Evolutionary conservation across 2,888 invertebrate species (phyloP), one percentile per base, ranked within the genome.

Genomic region (Anoplius nigerrimus): DNA sequence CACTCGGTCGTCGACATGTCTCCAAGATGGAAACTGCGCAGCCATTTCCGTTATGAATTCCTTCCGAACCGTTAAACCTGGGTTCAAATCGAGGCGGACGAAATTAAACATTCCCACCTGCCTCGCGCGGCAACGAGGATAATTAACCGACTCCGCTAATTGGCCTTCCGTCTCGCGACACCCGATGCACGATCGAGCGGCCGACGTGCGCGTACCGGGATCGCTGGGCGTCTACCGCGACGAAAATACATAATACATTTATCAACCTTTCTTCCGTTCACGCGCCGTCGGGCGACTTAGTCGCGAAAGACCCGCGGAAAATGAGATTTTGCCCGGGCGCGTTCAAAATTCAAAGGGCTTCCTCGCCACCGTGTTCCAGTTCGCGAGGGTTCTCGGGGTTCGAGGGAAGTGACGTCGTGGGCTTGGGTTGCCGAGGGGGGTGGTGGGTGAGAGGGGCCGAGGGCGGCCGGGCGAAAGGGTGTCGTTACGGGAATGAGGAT

Each of bases 281-380:
- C 34, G 34, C 34, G 11, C 34, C 11, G 16, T 16, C 48, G 16
- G 48, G 16, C 48, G 64, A 53, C 61, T 60, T 64, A 34, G 53
- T 24, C 57, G 55, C 24, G 60, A 57, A 51, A 51, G 53, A 24
- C 52, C 11, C 62, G 48, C 21, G 61, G 66, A 66, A 72, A 78
- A 78, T 72, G 74, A 72, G 76, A 76, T 77, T 72, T 65, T 65
- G 57, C 48, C 55, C 43, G 34, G 48, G 71, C 27, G 59, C 54
- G 64, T 76, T 74, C 72, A 72, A 76, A 62, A 77, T 76, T 77
- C 70, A 76, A 74, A 74, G 60, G 70, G 57, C 24, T 48, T 61
- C 24, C n/a, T 18, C 52, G 43, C 48, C 52, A 16, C 27, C 59
- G 21, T 34, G 43, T 51, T 62, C 43, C 13, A 20, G 15, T 60